Base-by-base conservation (phyloP, 1,140 invertebrate genomes). In the Panagrolaimus sp. region DNA sequence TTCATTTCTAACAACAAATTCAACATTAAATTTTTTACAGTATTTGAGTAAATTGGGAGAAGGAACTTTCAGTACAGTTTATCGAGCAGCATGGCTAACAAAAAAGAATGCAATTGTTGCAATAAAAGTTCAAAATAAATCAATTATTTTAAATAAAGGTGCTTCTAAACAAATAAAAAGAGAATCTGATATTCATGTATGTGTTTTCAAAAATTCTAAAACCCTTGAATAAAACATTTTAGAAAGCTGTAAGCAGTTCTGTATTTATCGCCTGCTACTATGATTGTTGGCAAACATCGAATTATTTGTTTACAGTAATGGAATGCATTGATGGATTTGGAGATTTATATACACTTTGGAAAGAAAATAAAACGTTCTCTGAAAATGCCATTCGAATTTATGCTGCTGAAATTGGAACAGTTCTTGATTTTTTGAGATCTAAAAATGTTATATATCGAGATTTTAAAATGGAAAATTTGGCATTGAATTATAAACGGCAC, bases 401-500 rank as follows among this genome's bases (percentile, higher is more conserved):
- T 64, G 57, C 38, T 23, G 70, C 69, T 8, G 70, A 71, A 42
- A 71, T 71, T 1, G 70, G 47, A 9, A 16, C 31, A 45, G 69
- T 23, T 70, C 20, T 71, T 5, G 68, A 71, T 7, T 71, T 65
- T 47, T 44, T 71, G 20, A 71, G 72, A 14, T 27, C 11, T n/a
- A 31, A 44, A 13, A 23, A 53, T 51, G 57, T 71, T 44, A 46
- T 71, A 5, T 63, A 71, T 66, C 14, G 70, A 65, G 70, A 71
- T 66, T 47, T 71, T 9, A 71, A 71, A 31, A 71, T 71, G 68
- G 70, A 71, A 67, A 71, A 71, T 46, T 16, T 71, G 5, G 43
- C 64, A 16, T 51, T 71, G 11, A 69, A 72, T 48, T n/a, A 11
- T 25, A 63, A 51, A 78, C 89, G 89, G 53, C 90, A 94, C 84